These are phyloP conservation scores for Hirudo medicinalis DNA, from an alignment of 1,140 invertebrate species.

Conservation along the genomic window DNA sequence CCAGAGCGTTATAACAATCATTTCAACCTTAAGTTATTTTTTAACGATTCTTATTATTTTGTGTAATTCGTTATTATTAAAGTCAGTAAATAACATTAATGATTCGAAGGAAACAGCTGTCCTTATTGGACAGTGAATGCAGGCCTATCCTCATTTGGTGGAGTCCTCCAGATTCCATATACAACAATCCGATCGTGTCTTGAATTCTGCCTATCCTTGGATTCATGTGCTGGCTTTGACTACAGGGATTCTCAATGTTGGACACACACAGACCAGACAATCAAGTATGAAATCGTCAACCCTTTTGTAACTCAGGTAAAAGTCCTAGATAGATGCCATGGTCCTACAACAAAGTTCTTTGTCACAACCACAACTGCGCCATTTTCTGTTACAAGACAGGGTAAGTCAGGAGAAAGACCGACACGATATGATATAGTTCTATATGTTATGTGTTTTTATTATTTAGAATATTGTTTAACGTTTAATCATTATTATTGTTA, in stretches of 20 bases:
- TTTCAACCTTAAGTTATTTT: too few relatives aligned
- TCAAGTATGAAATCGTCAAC: background rate
- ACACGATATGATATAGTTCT: background rate
- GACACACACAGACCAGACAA: background rate
- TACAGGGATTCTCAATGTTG: background rate
- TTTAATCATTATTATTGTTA: background rate
- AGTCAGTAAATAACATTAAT: background rate
- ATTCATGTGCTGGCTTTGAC: background rate
- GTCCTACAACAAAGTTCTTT: background rate
- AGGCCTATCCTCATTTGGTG: background rate
- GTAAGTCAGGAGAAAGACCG: background rate
- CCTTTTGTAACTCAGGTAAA: background rate
- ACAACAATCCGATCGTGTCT: background rate
- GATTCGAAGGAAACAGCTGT: background rate
- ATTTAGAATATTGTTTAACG: background rate
- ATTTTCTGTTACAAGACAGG: background rate
- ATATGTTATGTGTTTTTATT: too few relatives aligned
- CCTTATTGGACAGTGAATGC: background rate
- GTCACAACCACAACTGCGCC: background rate
- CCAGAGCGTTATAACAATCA: too few relatives aligned
- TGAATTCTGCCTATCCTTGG: background rate
- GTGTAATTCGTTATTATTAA: background rate
- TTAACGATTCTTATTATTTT: background rate
- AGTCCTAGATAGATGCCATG: background rate
- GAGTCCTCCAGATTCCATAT: background rate